A percentile compares a stretch with the other conserved stretches of the same genome.
phyloP scores from a whole-genome alignment of 1,140 invertebrate genomes.

The Oscheius sp. region DNA sequence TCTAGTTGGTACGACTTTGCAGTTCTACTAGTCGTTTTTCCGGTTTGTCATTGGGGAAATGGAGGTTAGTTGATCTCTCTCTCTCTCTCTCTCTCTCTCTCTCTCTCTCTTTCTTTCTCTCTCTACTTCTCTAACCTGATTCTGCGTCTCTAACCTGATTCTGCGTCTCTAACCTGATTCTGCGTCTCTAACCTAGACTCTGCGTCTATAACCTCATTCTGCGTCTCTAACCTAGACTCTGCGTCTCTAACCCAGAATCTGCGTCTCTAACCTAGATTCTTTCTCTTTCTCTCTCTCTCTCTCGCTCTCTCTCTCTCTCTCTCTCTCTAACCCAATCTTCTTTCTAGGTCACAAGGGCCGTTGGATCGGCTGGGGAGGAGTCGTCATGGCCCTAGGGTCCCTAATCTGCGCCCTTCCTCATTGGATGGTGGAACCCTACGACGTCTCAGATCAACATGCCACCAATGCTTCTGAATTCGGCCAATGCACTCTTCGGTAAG shows the following conservation, averaged over 20 bases:
- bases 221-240: too few relatives aligned
- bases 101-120: neutral
- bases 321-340: too few relatives aligned
- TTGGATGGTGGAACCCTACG: conserved; percentile 50
- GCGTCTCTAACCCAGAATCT: too few relatives aligned
- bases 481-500: conserved; percentile 47
- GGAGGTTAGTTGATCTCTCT: too few relatives aligned
- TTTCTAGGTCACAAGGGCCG: conserved; percentile 57
- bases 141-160: too few relatives aligned
- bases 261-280: too few relatives aligned
- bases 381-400: conserved; percentile 58
- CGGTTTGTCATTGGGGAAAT: conserved; percentile 61
- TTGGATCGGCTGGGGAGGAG: conserved; percentile 56
- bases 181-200: too few relatives aligned
- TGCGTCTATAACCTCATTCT: too few relatives aligned
- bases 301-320: too few relatives aligned
- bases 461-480: conserved; percentile 50
- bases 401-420: conserved; percentile 58
- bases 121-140: too few relatives aligned
- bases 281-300: too few relatives aligned
- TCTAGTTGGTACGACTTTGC: conserved; percentile 61
- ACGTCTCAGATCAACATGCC: conserved; percentile 14
- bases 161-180: neutral
- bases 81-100: conserved; percentile 7
- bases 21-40: conserved; percentile 58